These are phyloP conservation scores for Coenonympha glycerion DNA, from an alignment of 2,888 invertebrate species.

Conservation along the genomic window DNA sequence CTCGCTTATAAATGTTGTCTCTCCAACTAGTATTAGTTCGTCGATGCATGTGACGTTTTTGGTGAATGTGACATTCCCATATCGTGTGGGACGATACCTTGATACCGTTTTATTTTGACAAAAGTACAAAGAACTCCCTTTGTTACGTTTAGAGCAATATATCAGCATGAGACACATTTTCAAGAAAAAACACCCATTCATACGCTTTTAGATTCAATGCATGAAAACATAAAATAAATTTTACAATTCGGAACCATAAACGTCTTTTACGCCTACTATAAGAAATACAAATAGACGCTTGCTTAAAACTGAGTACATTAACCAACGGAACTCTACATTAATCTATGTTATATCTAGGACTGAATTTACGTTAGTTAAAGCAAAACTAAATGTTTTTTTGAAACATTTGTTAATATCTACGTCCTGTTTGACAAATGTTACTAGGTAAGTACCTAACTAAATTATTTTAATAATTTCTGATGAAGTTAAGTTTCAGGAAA, in stretches of 20 bases:
- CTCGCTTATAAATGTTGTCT: slow-evolving; percentile 20
- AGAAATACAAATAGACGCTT: background rate
- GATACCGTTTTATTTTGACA: slow-evolving; percentile 69
- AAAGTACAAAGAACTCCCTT: slow-evolving; percentile 57
- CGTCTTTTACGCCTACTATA: slow-evolving; percentile 19
- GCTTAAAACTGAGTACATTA: background rate
- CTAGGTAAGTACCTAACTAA: no score
- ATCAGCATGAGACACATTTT: slow-evolving; percentile 60
- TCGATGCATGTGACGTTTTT: slow-evolving; percentile 38
- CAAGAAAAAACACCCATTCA: slow-evolving; percentile 45
- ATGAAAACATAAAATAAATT: slow-evolving; percentile 27
- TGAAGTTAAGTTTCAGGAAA: no score
- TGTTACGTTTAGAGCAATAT: slow-evolving; percentile 62
- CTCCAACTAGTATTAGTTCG: slow-evolving; percentile 25
- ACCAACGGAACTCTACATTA: background rate
- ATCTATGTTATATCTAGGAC: no score
- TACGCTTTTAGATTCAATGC: slow-evolving; percentile 35
- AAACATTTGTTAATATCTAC: no score
- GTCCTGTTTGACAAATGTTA: no score
- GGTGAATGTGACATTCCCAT: slow-evolving; percentile 38
- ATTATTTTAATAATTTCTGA: no score
- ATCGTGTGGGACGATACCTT: slow-evolving; percentile 55
- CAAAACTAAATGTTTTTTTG: no score
- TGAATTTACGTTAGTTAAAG: no score
- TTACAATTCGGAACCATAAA: slow-evolving; percentile 22